Base-by-base conservation (phyloP, 2,888 invertebrate species). In the Luperina nickerlii region DNA sequence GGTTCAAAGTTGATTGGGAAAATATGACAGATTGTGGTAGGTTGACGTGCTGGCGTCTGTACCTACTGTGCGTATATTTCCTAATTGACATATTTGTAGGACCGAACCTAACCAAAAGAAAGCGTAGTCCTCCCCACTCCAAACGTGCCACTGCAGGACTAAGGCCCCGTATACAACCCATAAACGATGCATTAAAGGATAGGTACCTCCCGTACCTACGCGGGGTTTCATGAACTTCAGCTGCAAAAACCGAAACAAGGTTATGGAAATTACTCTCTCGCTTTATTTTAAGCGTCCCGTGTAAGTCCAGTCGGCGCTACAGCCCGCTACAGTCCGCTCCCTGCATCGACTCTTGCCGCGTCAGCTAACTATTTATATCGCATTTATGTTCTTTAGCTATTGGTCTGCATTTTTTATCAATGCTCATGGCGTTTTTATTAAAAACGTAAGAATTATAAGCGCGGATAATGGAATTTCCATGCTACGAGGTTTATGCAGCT, bases 401-500 rank as follows among this genome's bases (percentile, higher is more conserved):
- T 51, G 38, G 57, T 45, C 48, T 80, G 57, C 32, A 66, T 60
- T 79, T 79, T 71, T 79, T 79, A 66, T 72, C 72, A 66, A 60
- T 66, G 18, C 24, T 3, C 45, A 24, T 54, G 63, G 48, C 38
- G 18, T 48, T 79, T 71, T 18, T 71, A 66, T 66, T 66, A 57
- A 27, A 57, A 48, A 48, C 27, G 7, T 57, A 57, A 18, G 8
- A 48, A 66, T 57, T 63, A n/a, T 54, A 69, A 24, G 18, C 18
- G 13, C 11, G 32, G 18, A 0, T 45, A 57, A 66, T 71, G 24
- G 18, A 27, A 70, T 48, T 24, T 57, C 24, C 27, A 27, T 48
- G 32, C 32, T 20, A n/a, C 48, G 27, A 66, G 48, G 71, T 57
- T 20, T 63, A 20, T 45, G 20, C 38, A 48, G n/a, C 15, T 8